phyloP scores from a whole-genome alignment of 2,797 vertebrate genomes.

The Oreochromis mossambicus region DNA sequence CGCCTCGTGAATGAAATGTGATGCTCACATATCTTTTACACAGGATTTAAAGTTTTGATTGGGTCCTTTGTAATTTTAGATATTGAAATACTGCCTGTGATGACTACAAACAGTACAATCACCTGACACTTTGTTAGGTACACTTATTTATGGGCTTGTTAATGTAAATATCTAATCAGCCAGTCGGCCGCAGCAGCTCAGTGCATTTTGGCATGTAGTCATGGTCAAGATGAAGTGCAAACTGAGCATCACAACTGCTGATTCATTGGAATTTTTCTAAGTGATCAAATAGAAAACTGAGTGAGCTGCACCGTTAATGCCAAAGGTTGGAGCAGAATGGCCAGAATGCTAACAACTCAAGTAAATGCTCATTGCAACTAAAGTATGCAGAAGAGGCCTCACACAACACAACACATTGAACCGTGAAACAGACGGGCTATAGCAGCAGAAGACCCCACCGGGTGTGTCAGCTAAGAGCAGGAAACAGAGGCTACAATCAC shows the following conservation, averaged over 20 bases:
- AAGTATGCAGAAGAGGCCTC: not conserved
- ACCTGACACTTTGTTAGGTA: not conserved
- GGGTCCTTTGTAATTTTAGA: not conserved
- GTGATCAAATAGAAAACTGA: not conserved
- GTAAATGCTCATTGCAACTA: not conserved
- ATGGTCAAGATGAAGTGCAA: not conserved
- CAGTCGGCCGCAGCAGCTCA: not conserved
- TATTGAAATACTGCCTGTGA: not conserved
- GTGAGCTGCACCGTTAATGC: not conserved
- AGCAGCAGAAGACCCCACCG: not conserved
- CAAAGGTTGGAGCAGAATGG: not conserved
- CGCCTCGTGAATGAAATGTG: constrained; percentile 21
- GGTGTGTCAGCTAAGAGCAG: not conserved
- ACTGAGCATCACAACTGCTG: not conserved
- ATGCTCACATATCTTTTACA: not conserved
- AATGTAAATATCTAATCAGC: not conserved
- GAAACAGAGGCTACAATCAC: not conserved
- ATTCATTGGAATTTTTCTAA: not conserved
- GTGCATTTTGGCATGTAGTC: not conserved
- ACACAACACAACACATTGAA: not conserved
- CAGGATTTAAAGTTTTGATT: constrained; percentile 2
- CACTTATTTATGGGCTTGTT: not conserved
- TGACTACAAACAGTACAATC: not conserved
- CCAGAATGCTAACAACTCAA: not conserved
- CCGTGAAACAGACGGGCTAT: not conserved